A percentile compares a stretch with the other conserved stretches of the same genome.
phyloP scores from a whole-genome alignment of 2,113 vertebrate species.

The Archocentrus centrarchus region DNA sequence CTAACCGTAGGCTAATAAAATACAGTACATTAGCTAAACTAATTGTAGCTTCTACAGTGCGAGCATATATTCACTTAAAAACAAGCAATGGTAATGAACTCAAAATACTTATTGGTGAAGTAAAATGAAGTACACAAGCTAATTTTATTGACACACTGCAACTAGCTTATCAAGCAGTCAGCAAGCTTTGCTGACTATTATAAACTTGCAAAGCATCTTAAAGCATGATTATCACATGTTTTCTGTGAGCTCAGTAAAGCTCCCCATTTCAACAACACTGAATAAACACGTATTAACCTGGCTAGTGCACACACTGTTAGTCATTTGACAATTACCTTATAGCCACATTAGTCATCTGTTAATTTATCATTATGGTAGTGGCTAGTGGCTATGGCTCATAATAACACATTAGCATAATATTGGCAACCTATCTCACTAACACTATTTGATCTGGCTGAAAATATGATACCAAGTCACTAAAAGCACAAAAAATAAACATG shows the following conservation, averaged over 20 bases:
- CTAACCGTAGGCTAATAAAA: rapidly evolving
- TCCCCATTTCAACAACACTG: too few relatives aligned
- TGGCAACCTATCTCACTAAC: neutral
- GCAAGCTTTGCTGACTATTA: neutral
- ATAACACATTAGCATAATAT: too few relatives aligned
- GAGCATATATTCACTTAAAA: neutral
- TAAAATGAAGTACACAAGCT: rapidly evolving
- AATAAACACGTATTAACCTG: too few relatives aligned
- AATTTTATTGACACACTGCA: neutral
- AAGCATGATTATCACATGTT: too few relatives aligned
- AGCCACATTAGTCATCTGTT: too few relatives aligned
- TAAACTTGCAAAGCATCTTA: neutral
- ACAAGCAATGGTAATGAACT: neutral
- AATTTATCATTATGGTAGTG: too few relatives aligned
- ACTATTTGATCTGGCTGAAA: neutral
- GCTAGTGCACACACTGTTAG: too few relatives aligned
- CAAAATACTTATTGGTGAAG: rapidly evolving
- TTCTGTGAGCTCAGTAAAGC: too few relatives aligned
- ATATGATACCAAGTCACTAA: neutral
- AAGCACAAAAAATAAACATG: too few relatives aligned
- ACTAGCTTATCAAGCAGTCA: neutral
- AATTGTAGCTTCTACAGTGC: neutral
- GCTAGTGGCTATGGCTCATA: too few relatives aligned
- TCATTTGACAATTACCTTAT: too few relatives aligned
- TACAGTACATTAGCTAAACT: neutral